Percentiles rank a stretch among this genome's conserved stretches.
Conservation (phyloP, 2,888 invertebrate species). For the Oscheius onirici region DNA sequence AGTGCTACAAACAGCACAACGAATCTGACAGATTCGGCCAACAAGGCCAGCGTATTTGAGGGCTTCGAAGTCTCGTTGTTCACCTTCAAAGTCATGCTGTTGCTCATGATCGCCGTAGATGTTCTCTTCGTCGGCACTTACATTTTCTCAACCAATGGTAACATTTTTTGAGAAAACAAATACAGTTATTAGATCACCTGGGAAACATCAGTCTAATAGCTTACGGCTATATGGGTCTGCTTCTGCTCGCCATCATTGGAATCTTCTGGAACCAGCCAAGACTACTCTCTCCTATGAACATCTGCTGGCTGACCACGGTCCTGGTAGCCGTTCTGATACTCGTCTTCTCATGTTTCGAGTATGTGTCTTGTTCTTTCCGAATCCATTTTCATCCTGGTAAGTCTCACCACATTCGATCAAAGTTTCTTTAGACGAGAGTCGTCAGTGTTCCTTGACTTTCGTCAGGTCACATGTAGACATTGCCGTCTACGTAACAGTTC, state of each 20-base stretch:
- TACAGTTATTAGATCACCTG: neutral
- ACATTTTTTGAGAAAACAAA: neutral
- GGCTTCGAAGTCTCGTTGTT: conserved; percentile 14
- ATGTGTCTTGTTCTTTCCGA: neutral
- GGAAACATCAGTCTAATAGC: neutral
- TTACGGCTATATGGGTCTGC: conserved; percentile 15
- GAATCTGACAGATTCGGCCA: conserved; percentile 5
- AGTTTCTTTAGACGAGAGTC: neutral
- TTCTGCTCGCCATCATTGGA: conserved; percentile 1
- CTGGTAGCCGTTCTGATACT: conserved; percentile 6
- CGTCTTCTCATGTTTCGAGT: conserved; percentile 13
- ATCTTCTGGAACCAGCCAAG: neutral
- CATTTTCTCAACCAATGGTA: neutral
- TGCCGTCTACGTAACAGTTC: conserved; percentile 17
- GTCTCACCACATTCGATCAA: neutral
- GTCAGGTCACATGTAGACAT: conserved; percentile 4
- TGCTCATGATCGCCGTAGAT: conserved; percentile 6
- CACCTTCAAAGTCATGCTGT: conserved; percentile 15
- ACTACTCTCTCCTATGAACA: conserved; percentile 2
- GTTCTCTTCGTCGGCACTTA: conserved; percentile 14
- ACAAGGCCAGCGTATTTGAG: conserved; percentile 14
- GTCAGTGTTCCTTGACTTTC: conserved; percentile 12
- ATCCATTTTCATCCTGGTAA: conserved; percentile 14
- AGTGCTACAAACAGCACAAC: conserved; percentile 33
- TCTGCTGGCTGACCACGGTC: conserved; percentile 15